A percentile compares a stretch with the other conserved stretches of the same genome.
phyloP scores from a whole-genome alignment of 1,140 invertebrate genomes.

The Belonocnema kinseyi region DNA sequence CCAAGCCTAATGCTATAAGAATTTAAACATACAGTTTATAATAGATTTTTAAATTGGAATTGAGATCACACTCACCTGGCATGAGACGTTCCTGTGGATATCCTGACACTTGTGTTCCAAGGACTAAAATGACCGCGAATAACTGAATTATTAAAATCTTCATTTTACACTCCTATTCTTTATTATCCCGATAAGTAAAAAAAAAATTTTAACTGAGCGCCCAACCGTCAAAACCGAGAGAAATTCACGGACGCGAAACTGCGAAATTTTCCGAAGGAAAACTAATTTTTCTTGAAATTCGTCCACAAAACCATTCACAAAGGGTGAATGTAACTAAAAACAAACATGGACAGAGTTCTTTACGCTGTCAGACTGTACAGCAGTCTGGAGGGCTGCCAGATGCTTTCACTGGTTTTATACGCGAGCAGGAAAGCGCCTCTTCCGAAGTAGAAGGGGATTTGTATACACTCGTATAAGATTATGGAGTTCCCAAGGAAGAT shows the following conservation, averaged over 20 bases:
- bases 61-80: slow-evolving; percentile 59
- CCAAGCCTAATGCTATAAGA: too few species aligned
- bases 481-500: neutral
- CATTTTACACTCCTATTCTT: slow-evolving; percentile 55
- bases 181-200: slow-evolving; percentile 21
- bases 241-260: slow-evolving; percentile 43
- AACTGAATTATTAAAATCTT: slow-evolving; percentile 58
- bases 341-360: slow-evolving; percentile 59
- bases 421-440: slow-evolving; percentile 70
- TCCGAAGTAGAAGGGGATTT: slow-evolving; percentile 60
- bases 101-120: slow-evolving; percentile 63
- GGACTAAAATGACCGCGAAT: slow-evolving; percentile 53
- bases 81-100: slow-evolving; percentile 67
- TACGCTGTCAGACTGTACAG: slow-evolving; percentile 69
- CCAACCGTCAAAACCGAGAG: too few species aligned
- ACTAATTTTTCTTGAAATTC: neutral
- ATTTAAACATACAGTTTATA: too few species aligned
- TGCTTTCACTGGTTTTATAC: slow-evolving; percentile 76
- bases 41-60: neutral
- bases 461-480: slow-evolving; percentile 9
- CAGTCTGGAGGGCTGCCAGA: slow-evolving; percentile 72
- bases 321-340: slow-evolving; percentile 33
- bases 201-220: slow-evolving; percentile 37
- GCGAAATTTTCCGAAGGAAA: neutral
- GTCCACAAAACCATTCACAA: slow-evolving; percentile 11